Percentiles rank a stretch among this genome's conserved stretches.
phyloP scores from a whole-genome alignment of 2,888 invertebrate species.

The Myopa testacea region DNA sequence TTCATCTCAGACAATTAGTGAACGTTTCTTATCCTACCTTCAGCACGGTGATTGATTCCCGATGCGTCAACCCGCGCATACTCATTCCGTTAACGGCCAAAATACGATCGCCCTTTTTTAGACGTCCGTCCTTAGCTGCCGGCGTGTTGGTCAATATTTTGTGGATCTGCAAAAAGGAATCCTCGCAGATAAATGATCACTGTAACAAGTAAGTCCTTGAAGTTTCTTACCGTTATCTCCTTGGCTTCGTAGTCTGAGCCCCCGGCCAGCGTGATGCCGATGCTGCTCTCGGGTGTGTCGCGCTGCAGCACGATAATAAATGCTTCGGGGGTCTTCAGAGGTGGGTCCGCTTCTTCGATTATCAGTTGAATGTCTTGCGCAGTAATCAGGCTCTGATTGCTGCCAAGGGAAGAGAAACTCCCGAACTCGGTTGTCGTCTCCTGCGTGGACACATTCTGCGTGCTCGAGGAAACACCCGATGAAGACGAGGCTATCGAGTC shows the following conservation, averaged over 20 bases:
- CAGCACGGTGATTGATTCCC: constrained; percentile 86
- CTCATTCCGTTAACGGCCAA: constrained; percentile 88
- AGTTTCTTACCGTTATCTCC: constrained; percentile 83
- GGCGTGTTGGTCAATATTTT: constrained; percentile 87
- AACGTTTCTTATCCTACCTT: constrained; percentile 73
- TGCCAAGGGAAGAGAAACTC: constrained; percentile 68
- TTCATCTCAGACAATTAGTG: too few species aligned
- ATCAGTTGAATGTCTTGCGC: constrained; percentile 74
- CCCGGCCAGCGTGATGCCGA: constrained; percentile 89
- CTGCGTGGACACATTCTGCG: constrained; percentile 64
- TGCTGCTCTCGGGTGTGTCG: constrained; percentile 78
- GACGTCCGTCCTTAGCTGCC: constrained; percentile 86
- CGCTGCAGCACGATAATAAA: constrained; percentile 76
- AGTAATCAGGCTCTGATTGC: constrained; percentile 68
- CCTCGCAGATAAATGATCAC: neutral
- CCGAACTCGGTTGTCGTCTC: constrained; percentile 68
- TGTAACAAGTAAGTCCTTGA: neutral
- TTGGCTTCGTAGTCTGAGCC: constrained; percentile 92
- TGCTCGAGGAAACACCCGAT: constrained; percentile 67
- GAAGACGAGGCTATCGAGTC: constrained; percentile 68
- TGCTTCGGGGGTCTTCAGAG: constrained; percentile 73
- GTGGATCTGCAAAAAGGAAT: constrained; percentile 75
- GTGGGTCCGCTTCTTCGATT: constrained; percentile 76
- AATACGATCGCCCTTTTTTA: constrained; percentile 89
- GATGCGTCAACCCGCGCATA: constrained; percentile 86